Evolutionary conservation across 2,888 invertebrate species (phyloP).

Genomic region (Cantharis rufa): DNA sequence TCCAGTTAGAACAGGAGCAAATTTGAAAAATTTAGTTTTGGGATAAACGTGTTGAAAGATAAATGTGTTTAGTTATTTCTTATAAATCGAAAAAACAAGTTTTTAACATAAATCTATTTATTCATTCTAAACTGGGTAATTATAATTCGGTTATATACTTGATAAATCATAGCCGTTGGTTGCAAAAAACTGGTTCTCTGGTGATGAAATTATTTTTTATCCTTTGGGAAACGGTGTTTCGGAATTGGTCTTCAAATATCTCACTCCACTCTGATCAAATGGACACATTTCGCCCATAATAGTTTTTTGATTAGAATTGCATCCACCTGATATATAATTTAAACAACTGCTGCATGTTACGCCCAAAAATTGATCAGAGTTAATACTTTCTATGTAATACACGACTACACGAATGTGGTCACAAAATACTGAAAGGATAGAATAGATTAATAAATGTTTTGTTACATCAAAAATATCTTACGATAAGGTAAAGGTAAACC

Average conservation of each 20-base stretch:
- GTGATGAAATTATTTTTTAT: neutral
- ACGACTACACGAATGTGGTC: neutral
- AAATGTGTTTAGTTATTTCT: too few species aligned
- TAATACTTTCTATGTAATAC: neutral
- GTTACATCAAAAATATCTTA: neutral
- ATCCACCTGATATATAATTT: neutral
- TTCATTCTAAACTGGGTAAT: too few species aligned
- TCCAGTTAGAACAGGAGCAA: too few species aligned
- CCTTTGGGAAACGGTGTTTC: neutral
- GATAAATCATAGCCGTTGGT: too few species aligned
- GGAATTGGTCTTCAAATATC: neutral
- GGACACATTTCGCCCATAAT: neutral
- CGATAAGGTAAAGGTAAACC: neutral
- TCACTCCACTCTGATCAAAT: neutral
- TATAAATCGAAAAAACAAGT: too few species aligned
- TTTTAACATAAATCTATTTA: too few species aligned
- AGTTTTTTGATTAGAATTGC: neutral
- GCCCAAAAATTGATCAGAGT: neutral
- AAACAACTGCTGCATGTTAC: conserved; percentile 35
- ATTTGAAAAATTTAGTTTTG: too few species aligned
- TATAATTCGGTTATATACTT: too few species aligned
- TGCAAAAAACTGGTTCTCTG: too few species aligned
- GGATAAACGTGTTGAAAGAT: too few species aligned
- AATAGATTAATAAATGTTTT: neutral
- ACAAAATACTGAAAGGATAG: neutral